phyloP scores from a whole-genome alignment of 2,888 invertebrate genomes.

The Parnassius mnemosyne region DNA sequence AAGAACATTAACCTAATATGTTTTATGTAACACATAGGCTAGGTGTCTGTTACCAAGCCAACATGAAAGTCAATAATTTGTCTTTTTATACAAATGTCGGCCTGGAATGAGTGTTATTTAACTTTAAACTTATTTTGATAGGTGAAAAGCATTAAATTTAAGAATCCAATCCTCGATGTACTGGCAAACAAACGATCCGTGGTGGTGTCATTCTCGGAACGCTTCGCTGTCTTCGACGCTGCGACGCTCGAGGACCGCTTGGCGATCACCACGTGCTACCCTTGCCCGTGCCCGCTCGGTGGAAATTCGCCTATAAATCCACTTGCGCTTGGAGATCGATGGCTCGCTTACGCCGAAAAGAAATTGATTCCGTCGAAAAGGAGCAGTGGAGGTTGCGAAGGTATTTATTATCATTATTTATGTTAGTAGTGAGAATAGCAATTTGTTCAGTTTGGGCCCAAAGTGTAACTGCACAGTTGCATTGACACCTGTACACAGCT shows the following conservation, averaged over 20 bases:
- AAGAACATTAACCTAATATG: too few species aligned
- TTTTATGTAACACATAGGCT: too few species aligned
- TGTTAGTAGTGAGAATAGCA: too few species aligned
- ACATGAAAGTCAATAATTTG: too few species aligned
- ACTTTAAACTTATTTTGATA: constrained; percentile 40
- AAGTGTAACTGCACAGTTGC: too few species aligned
- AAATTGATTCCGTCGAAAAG: constrained; percentile 88
- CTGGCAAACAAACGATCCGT: constrained; percentile 93
- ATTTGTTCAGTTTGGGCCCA: too few species aligned
- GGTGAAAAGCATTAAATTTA: constrained; percentile 95
- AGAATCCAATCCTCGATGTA: constrained; percentile 93
- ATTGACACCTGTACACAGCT: neutral
- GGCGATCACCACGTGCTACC: constrained; percentile 93
- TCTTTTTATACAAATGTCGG: too few species aligned
- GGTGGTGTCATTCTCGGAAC: constrained; percentile 93
- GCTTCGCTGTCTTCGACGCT: constrained; percentile 95
- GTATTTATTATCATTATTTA: constrained; percentile 42
- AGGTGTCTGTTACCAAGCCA: too few species aligned
- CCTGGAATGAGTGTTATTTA: too few species aligned
- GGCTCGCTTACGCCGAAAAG: constrained; percentile 93
- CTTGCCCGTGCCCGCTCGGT: constrained; percentile 88
- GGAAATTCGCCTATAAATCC: constrained; percentile 83
- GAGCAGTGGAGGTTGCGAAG: constrained; percentile 92
- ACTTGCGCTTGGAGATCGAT: constrained; percentile 91
- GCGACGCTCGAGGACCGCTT: constrained; percentile 92